phyloP scores from a whole-genome alignment of 2,888 invertebrate genomes.

The Diloba caeruleocephala region DNA sequence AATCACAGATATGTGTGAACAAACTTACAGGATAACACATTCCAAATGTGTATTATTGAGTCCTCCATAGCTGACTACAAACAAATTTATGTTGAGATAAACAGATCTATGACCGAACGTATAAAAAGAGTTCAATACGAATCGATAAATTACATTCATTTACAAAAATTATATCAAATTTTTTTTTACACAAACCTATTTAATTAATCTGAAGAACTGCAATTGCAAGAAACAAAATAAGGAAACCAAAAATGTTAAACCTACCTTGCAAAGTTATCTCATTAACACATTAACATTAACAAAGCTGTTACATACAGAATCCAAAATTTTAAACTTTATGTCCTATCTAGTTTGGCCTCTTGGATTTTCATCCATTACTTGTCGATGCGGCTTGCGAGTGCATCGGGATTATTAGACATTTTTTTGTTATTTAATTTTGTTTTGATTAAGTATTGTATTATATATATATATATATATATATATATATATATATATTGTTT shows the following conservation, averaged over 20 bases:
- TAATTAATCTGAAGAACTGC: constrained; percentile 1
- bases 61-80: constrained; percentile 11
- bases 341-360: too few relatives aligned
- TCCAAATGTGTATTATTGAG: constrained; percentile 10
- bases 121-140: constrained; percentile 1
- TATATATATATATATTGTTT: too few relatives aligned
- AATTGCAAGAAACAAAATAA: background rate
- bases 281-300: too few relatives aligned
- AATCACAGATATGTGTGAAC: constrained; percentile 6
- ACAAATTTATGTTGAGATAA: constrained; percentile 9
- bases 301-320: constrained; percentile 5
- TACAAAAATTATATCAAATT: background rate
- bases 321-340: constrained; percentile 5
- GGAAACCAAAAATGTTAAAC: constrained; percentile 4
- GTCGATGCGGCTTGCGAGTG: too few relatives aligned
- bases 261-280: constrained; percentile 1
- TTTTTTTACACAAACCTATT: background rate
- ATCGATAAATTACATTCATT: constrained; percentile 1
- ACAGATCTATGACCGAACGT: background rate
- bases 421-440: too few relatives aligned
- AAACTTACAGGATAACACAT: constrained; percentile 4
- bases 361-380: too few relatives aligned
- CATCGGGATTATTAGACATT: too few relatives aligned
- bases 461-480: too few relatives aligned
- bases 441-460: too few relatives aligned